A percentile compares a stretch with the other conserved stretches of the same genome.
Conservation (phyloP, 2,113 vertebrate species). For the Triplophysa siluroides region DNA sequence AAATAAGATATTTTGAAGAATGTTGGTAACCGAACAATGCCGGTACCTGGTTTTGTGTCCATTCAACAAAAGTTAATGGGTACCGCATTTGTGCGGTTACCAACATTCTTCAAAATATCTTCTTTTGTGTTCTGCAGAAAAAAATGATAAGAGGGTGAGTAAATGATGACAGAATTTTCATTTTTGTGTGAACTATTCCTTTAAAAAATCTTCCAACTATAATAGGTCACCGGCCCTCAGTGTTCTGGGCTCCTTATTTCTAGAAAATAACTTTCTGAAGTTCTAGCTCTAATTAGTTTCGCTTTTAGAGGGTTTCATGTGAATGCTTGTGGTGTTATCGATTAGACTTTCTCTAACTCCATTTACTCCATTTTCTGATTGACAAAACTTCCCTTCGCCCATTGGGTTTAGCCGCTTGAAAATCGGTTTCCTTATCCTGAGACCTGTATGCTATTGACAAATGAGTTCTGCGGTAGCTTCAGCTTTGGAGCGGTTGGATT, state of each 20-base stretch:
- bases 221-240: not conserved
- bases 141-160: no score
- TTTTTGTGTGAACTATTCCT: no score
- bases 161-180: no score
- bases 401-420: slow-evolving; percentile 30
- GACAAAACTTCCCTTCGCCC: slow-evolving; percentile 18
- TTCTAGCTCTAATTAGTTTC: slow-evolving; percentile 20
- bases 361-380: slow-evolving; percentile 28
- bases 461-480: slow-evolving; percentile 21
- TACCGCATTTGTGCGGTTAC: no score
- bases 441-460: slow-evolving; percentile 1
- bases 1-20: no score
- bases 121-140: no score
- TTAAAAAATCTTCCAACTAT: not conserved
- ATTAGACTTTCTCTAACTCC: slow-evolving; percentile 23
- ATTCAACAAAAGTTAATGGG: no score
- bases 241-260: not conserved
- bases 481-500: not conserved
- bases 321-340: not conserved
- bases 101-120: no score
- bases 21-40: no score
- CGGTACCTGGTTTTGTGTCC: no score
- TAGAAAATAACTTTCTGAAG: slow-evolving; percentile 2
- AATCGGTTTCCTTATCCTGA: slow-evolving; percentile 38
- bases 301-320: slow-evolving; percentile 3